Evolutionary conservation across 2,797 vertebrate species (phyloP), one percentile per base, ranked within the genome.

Genomic region (Brachymystax lenok): DNA sequence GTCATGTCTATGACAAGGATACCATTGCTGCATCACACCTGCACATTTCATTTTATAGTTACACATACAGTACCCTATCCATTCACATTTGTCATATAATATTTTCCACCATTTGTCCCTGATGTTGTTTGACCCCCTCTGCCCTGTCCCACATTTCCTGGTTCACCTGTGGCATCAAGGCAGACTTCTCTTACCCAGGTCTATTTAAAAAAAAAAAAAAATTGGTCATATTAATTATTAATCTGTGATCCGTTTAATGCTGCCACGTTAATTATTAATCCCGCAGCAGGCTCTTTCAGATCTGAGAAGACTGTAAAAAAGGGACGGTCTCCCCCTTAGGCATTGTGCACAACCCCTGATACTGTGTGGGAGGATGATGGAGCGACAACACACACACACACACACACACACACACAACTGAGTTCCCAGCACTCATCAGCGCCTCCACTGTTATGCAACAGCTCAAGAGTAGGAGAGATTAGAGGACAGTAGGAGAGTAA

Each of bases 251-350:
- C 85, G 88, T 93, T 93, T 92, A 90, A 90, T 92, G 86, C 80
- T 71, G 30, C 78, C 76, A 76, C 79, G 82, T 94, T 91, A 93
- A 94, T 94, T 90, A 94, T 94, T 93, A 91, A 95, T 93, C 83
- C 75, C 83, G 84, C 85, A 63, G 71, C 10, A 10, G 85, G 89
- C 87, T 85, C 82, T 78, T 83, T 80, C 84, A 92, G 89, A 89
- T 90, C 85, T 87, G 81, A 91, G 85, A 86, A 88, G 89, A 88
- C 77, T 46, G 76, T 77, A 81, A 80, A 80, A 71, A 80, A 86
- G 79, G 74, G 81, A 81, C 76, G 75, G 21, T 51, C 24, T 8
- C 6, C 16, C 78, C 72, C 75, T 82, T 86, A 80, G 61, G 81
- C 78, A 83, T 76, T 80, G 80, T 75, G 78, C 80, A 77, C 76